phyloP scores from a whole-genome alignment of 1,140 invertebrate genomes.

The Mya arenaria region DNA sequence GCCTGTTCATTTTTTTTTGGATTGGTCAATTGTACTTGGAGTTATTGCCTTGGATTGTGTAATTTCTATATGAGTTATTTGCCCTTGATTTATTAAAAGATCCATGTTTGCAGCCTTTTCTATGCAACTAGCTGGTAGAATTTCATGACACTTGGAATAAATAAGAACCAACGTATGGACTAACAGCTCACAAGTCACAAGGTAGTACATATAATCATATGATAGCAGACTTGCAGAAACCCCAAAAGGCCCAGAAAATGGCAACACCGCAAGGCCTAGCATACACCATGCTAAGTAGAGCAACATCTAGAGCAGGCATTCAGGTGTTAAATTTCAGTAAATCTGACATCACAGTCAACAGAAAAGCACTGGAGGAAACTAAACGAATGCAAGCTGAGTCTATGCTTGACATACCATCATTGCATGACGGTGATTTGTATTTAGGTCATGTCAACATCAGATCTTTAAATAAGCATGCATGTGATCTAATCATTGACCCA shows the following conservation, averaged over 20 bases:
- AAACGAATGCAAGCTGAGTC: background rate
- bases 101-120: no score
- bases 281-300: slow-evolving; percentile 41
- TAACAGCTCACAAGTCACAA: slow-evolving; percentile 40
- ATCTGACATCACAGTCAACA: slow-evolving; percentile 38
- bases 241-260: slow-evolving; percentile 37
- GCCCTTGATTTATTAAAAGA: no score
- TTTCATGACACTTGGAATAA: no score
- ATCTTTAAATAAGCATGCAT: slow-evolving; percentile 24
- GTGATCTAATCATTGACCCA: slow-evolving; percentile 23
- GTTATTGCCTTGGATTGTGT: no score
- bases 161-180: no score
- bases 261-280: slow-evolving; percentile 32
- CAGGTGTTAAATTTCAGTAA: background rate
- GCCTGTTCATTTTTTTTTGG: no score
- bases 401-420: slow-evolving; percentile 18
- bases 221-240: slow-evolving; percentile 14
- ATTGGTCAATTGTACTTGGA: no score
- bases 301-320: slow-evolving; percentile 4
- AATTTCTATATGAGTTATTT: no score
- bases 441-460: slow-evolving; percentile 35
- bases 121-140: no score
- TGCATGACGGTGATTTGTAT: slow-evolving; percentile 22
- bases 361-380: slow-evolving; percentile 16
- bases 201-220: slow-evolving; percentile 17